Percentiles rank a stretch among this genome's conserved stretches.
phyloP scores from a whole-genome alignment of 2,888 invertebrate species.

The Petrolisthes manimaculis region DNA sequence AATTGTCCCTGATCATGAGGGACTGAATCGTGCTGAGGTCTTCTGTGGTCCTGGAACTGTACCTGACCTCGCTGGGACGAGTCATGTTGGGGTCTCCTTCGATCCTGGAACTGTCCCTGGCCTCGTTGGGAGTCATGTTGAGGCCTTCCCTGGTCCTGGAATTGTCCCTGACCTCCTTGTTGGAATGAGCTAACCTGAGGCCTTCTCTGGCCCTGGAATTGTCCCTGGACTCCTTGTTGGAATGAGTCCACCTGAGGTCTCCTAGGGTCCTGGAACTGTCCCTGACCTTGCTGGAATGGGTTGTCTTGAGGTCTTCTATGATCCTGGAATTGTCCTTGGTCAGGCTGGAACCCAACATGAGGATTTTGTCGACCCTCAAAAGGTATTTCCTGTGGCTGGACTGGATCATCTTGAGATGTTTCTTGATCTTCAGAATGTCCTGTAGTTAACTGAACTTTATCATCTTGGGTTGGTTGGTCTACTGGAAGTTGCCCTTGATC shows the following conservation, averaged over 20 bases:
- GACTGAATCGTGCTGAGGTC: background rate
- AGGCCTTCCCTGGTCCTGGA: background rate
- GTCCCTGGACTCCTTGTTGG: background rate
- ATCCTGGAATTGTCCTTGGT: conserved; percentile 4
- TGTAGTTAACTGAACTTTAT: too few relatives aligned
- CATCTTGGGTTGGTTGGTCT: too few relatives aligned
- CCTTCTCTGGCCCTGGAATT: background rate
- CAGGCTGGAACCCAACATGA: background rate
- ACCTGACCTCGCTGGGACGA: background rate
- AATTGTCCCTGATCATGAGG: background rate
- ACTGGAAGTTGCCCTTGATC: background rate
- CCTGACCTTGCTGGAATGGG: background rate
- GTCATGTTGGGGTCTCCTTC: background rate
- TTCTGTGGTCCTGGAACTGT: conserved; percentile 11
- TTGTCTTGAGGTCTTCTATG: background rate
- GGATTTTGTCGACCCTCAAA: background rate
- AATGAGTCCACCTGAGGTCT: background rate
- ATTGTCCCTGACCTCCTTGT: background rate
- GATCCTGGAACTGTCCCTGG: background rate
- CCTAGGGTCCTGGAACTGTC: background rate
- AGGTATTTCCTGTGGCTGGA: too few relatives aligned
- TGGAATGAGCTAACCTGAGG: background rate
- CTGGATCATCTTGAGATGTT: background rate
- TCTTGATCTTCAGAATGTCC: too few relatives aligned
- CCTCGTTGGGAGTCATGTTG: background rate